phyloP scores from a whole-genome alignment of 2,113 vertebrate species.

The Actinemys pallida region DNA sequence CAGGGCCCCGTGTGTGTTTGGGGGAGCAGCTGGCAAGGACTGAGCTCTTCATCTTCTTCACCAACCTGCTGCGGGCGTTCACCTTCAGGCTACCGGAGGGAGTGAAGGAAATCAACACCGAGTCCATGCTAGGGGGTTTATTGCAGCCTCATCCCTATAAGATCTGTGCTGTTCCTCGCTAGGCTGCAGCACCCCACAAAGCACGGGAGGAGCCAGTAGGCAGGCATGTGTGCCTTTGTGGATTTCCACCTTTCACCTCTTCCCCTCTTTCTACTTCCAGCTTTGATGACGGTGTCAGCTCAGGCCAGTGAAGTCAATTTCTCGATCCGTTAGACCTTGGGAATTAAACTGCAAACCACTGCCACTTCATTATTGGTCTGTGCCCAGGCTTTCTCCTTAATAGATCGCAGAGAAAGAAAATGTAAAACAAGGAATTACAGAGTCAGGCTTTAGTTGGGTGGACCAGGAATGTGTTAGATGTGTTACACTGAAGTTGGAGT shows the following conservation, averaged over 20 bases:
- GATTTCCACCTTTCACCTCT: accelerated
- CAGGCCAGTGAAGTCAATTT: not conserved
- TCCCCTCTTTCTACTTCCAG: not conserved
- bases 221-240: not conserved
- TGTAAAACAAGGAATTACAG: not conserved
- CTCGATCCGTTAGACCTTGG: not conserved
- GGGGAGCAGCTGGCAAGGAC: slow-evolving; percentile 57
- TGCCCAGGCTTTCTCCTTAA: not conserved
- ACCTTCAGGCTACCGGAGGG: slow-evolving; percentile 27
- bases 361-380: not conserved
- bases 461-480: not conserved
- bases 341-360: not conserved
- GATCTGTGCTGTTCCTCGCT: slow-evolving; percentile 53
- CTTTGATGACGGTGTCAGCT: not conserved
- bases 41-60: slow-evolving; percentile 69
- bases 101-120: not conserved
- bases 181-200: not conserved
- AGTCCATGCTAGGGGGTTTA: not conserved
- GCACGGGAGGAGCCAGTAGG: not conserved
- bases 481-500: not conserved
- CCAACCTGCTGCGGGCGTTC: slow-evolving; percentile 54
- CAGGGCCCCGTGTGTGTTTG: slow-evolving; percentile 66
- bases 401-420: not conserved
- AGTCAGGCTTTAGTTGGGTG: not conserved
- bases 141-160: slow-evolving; percentile 60